A percentile compares a stretch with the other conserved stretches of the same genome.
phyloP scores from a whole-genome alignment of 2,888 invertebrate genomes.

The Polydrusus tereticollis region DNA sequence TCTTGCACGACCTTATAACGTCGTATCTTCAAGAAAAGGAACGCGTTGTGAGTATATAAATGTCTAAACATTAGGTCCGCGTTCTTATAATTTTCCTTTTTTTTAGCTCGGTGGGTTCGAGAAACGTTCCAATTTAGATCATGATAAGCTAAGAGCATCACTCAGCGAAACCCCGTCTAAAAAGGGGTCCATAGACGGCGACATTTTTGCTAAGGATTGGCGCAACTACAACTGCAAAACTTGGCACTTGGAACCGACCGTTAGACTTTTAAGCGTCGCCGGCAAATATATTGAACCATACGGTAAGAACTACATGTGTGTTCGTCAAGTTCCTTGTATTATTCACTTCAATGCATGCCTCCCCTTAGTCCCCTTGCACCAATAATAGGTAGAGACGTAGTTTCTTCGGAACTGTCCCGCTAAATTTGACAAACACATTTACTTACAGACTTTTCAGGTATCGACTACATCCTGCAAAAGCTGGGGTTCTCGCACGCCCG shows the following conservation, averaged over 20 bases:
- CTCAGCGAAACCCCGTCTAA: constrained; percentile 55
- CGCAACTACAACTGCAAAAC: constrained; percentile 92
- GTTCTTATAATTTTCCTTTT: too few relatives aligned
- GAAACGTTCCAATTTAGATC: constrained; percentile 55
- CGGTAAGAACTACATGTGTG: constrained; percentile 69
- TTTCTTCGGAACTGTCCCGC: not conserved
- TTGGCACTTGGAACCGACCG: constrained; percentile 97
- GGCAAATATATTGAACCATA: constrained; percentile 98
- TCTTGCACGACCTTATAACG: constrained; percentile 95
- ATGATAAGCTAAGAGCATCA: constrained; percentile 53
- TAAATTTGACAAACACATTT: constrained; percentile 10
- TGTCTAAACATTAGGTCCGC: not conserved
- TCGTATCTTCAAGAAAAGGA: constrained; percentile 96
- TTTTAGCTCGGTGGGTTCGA: constrained; percentile 58
- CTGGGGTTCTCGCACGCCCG: constrained; percentile 97
- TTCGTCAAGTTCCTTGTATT: too few relatives aligned
- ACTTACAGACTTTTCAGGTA: constrained; percentile 61
- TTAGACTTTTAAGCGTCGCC: constrained; percentile 72
- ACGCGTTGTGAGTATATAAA: constrained; percentile 72
- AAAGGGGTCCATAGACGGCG: constrained; percentile 67
- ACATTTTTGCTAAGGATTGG: constrained; percentile 86
- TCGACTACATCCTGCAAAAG: constrained; percentile 98
- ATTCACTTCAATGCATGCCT: not conserved
- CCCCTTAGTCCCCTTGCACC: too few relatives aligned
- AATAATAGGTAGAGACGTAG: not conserved